Evolutionary conservation across 2,888 invertebrate genomes (phyloP).

Genomic region (Anoplius nigerrimus): DNA sequence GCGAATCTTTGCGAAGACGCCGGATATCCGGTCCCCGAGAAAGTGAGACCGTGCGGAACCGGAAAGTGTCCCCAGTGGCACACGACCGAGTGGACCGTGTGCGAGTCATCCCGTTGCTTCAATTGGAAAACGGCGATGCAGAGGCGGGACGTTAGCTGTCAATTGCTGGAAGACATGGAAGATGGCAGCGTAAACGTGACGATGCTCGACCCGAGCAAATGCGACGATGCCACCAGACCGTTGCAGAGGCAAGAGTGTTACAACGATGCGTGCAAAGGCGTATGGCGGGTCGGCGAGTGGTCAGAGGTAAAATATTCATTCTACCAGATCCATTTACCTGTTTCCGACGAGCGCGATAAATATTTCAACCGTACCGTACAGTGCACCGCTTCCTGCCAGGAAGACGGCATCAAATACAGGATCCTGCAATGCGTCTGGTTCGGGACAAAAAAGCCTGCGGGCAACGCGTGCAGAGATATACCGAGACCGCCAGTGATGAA

Average conservation of each 20-base stretch:
- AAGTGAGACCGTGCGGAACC: constrained; percentile 81
- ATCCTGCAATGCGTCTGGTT: constrained; percentile 96
- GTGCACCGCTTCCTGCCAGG: constrained; percentile 91
- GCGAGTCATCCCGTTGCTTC: constrained; percentile 85
- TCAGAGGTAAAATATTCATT: constrained; percentile 94
- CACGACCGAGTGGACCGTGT: constrained; percentile 83
- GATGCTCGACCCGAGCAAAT: constrained; percentile 78
- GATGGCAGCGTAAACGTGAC: constrained; percentile 76
- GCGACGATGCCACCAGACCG: constrained; percentile 85
- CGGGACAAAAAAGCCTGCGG: constrained; percentile 88
- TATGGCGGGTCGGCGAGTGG: constrained; percentile 95
- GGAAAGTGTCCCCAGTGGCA: constrained; percentile 86
- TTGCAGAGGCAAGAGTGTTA: constrained; percentile 87
- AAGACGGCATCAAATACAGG: constrained; percentile 90
- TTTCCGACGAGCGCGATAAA: too few relatives aligned
- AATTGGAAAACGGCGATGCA: constrained; percentile 87
- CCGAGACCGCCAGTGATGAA: constrained; percentile 87
- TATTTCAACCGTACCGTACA: too few relatives aligned
- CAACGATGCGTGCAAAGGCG: constrained; percentile 89
- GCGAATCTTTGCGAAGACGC: constrained; percentile 83
- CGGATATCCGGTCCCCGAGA: constrained; percentile 80
- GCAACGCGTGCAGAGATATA: constrained; percentile 88
- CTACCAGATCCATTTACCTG: not conserved
- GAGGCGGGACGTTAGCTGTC: constrained; percentile 81
- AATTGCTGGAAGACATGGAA: constrained; percentile 75